Conservation (phyloP, 2,797 vertebrate genomes). For the Macrochelys suwanniensis region DNA sequence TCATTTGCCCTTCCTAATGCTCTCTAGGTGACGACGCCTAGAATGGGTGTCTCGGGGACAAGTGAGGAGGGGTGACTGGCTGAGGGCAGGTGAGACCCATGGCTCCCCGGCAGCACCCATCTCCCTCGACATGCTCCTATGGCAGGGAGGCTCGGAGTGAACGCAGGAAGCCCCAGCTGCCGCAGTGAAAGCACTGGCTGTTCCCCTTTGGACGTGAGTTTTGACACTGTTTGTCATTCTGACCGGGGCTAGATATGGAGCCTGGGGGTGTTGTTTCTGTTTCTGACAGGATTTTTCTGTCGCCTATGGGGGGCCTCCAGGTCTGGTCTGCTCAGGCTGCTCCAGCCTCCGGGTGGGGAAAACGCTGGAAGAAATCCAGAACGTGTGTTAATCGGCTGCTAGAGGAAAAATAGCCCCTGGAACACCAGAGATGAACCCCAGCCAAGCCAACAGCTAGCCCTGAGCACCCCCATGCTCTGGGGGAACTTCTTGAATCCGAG, state of each 20-base stretch:
- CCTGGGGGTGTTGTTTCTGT: neutral
- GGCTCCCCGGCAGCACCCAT: neutral
- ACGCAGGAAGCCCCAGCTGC: neutral
- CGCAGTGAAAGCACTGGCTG: conserved; percentile 11
- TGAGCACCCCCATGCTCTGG: neutral
- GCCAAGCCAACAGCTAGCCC: neutral
- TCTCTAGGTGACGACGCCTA: neutral
- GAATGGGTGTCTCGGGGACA: neutral
- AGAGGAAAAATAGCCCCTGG: neutral
- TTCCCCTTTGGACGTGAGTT: neutral
- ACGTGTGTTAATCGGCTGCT: neutral
- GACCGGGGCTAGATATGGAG: neutral
- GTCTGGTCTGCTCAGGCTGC: neutral
- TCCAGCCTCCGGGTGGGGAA: neutral
- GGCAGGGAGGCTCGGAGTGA: neutral
- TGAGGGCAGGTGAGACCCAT: neutral
- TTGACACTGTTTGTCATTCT: neutral
- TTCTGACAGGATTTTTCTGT: neutral
- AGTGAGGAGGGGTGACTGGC: neutral
- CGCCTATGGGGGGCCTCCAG: neutral
- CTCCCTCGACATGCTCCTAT: rapidly evolving
- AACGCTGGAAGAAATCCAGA: neutral
- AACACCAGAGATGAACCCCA: neutral
- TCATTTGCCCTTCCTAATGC: neutral
- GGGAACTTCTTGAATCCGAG: neutral